A percentile compares a stretch with the other conserved stretches of the same genome.
phyloP scores from a whole-genome alignment of 64 coral and sea anemone genomes.

The Astreopora myriophthalma region DNA sequence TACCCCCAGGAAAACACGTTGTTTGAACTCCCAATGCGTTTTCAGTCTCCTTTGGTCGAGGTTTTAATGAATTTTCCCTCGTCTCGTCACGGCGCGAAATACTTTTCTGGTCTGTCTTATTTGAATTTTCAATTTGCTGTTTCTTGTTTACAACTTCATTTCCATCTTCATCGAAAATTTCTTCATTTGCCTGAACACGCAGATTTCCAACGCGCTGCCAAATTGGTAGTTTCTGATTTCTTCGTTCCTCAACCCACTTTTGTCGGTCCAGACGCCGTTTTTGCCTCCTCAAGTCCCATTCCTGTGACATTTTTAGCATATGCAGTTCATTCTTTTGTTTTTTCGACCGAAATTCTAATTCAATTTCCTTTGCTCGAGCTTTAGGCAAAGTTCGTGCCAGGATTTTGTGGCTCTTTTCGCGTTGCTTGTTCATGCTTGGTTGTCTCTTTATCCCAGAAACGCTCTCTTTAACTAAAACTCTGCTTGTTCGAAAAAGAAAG shows the following conservation, averaged over 20 bases:
- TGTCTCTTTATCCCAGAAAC: background rate
- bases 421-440: background rate
- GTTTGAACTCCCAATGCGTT: background rate
- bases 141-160: conserved; percentile 47
- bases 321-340: conserved; percentile 94
- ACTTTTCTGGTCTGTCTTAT: background rate
- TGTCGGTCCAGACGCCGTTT: conserved; percentile 83
- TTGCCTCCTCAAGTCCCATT: conserved; percentile 89
- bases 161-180: background rate
- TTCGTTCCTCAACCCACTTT: conserved; percentile 88
- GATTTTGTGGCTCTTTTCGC: background rate
- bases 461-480: background rate
- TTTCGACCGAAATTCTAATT: conserved; percentile 74
- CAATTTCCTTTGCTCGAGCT: conserved; percentile 6
- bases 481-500: background rate
- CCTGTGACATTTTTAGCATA: conserved; percentile 92
- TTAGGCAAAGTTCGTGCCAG: background rate
- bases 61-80: background rate
- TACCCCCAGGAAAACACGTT: background rate
- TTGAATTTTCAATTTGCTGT: conserved; percentile 46
- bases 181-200: conserved; percentile 75
- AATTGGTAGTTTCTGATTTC: conserved; percentile 81
- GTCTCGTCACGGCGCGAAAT: background rate
- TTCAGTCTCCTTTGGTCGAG: background rate
- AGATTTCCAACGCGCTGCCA: conserved; percentile 85